Conservation (phyloP, 2,888 invertebrate genomes). For the Synanthedon formicaeformis region DNA sequence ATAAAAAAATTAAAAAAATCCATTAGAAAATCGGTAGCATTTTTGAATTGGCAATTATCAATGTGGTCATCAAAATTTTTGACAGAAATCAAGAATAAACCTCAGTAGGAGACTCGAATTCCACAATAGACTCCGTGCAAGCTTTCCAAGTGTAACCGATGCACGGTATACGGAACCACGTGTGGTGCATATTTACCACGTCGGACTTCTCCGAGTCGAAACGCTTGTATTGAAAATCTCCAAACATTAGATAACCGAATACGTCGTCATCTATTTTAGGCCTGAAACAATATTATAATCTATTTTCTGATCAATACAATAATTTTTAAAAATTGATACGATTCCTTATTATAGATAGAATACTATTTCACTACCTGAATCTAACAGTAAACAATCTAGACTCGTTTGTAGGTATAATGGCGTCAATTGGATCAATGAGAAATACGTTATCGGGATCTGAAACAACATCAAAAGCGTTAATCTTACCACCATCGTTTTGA, state of each 20-base stretch:
- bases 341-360: background rate
- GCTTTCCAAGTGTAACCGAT: constrained; percentile 55
- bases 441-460: constrained; percentile 56
- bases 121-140: constrained; percentile 47
- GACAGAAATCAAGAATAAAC: constrained; percentile 14
- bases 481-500: too few relatives aligned
- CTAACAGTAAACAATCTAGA: constrained; percentile 53
- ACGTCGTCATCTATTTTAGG: constrained; percentile 47
- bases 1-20: too few relatives aligned
- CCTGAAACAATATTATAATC: constrained; percentile 15
- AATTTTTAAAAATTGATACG: background rate
- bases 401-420: constrained; percentile 48
- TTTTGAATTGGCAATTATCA: too few relatives aligned
- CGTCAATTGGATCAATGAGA: constrained; percentile 45
- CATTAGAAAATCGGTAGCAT: too few relatives aligned
- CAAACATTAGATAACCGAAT: constrained; percentile 50
- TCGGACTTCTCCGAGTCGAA: constrained; percentile 13
- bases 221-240: constrained; percentile 45
- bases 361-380: constrained; percentile 35
- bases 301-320: too few relatives aligned
- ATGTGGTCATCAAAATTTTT: background rate
- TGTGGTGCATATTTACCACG: constrained; percentile 34
- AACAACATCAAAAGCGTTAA: constrained; percentile 9
- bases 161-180: constrained; percentile 57
- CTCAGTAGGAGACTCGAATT: constrained; percentile 53